Evolutionary conservation across 92 coral and sea anemone species (phyloP), one percentile per base, ranked within the genome.

Genomic region (Zoanthus sociatus): DNA sequence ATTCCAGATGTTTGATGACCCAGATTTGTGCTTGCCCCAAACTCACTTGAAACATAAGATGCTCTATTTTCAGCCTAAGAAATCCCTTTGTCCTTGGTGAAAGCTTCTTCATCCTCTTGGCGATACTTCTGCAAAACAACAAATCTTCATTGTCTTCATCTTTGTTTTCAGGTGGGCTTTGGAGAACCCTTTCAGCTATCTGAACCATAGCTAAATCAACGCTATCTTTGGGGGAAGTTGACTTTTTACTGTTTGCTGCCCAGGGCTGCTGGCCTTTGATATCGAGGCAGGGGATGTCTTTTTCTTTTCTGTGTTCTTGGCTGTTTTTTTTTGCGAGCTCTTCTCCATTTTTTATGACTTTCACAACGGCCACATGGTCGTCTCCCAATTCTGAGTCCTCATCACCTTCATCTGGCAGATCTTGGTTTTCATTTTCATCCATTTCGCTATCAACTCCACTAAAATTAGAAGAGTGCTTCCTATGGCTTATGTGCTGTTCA

Each of bases 21-120:
- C 47, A 37, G 76, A 11, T 71, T 71, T 71, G 76, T 33, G n/a
- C 47, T 46, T 71, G 76, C 31, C 66, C 63, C 63, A 77, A 77
- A 47, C 67, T 77, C 82, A 45, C 7, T n/a, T 77, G 82, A n/a
- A 45, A 77, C 82, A 77, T 77, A 18, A 77, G 82, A 60, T 77
- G 82, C 67, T 77, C 82, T 48, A 77, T 48, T 33, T 77, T 64
- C 31, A 77, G 63, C 82, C 67, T 15, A 50, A 77, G 14, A 18
- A 77, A 21, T 37, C 64, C 82, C 82, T 56, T 77, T 46, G 82
- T 30, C 42, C 63, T 46, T 45, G 82, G 63, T 9, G 60, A 12
- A 14, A 77, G 82, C 33, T 48, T 77, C 46, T 76, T 76, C 33
- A 76, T 50, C 32, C 82, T 76, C 32, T 77, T 77, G 33, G 63